A percentile compares a stretch with the other conserved stretches of the same genome.
These are phyloP conservation scores for Cheilosia grossa DNA, from an alignment of 2,888 invertebrate genomes.

Conservation along the genomic window DNA sequence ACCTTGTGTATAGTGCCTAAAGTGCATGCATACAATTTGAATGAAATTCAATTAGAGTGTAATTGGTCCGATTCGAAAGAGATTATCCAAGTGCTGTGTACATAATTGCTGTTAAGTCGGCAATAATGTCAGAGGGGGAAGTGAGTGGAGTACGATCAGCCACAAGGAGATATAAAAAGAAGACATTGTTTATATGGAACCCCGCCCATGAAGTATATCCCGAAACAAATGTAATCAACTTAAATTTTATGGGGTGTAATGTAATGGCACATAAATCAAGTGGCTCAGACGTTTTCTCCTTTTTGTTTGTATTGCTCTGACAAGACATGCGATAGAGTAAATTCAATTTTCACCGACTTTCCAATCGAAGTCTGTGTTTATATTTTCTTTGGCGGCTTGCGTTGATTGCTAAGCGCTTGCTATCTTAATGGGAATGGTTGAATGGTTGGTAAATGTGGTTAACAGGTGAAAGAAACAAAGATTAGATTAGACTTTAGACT, in stretches of 20 bases:
- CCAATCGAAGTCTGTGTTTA: not conserved
- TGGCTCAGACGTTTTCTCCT: slow-evolving; percentile 13
- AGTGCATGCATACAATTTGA: slow-evolving; percentile 1
- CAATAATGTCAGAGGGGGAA: too few relatives aligned
- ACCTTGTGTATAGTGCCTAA: slow-evolving; percentile 13
- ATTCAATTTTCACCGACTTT: slow-evolving; percentile 20
- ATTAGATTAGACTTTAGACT: not conserved
- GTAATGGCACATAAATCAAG: slow-evolving; percentile 20
- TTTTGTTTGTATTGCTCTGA: slow-evolving; percentile 22
- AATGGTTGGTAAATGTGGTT: not conserved
- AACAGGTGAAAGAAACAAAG: not conserved
- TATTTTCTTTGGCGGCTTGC: not conserved
- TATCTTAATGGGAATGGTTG: not conserved
- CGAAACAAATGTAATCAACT: slow-evolving; percentile 41
- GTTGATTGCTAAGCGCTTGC: too few relatives aligned
- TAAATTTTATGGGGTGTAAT: slow-evolving; percentile 31
- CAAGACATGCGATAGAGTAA: slow-evolving; percentile 4
- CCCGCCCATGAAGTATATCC: slow-evolving; percentile 61
- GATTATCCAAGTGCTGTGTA: slow-evolving; percentile 31
- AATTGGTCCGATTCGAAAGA: slow-evolving; percentile 20
- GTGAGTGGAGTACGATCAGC: too few relatives aligned
- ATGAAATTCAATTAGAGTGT: slow-evolving; percentile 22
- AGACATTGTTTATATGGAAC: slow-evolving; percentile 64
- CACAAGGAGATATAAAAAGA: not conserved
- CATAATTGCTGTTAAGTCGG: not conserved